Evolutionary conservation across 2,113 vertebrate species (phyloP).

Genomic region (Sinocyclocheilus grahami): DNA sequence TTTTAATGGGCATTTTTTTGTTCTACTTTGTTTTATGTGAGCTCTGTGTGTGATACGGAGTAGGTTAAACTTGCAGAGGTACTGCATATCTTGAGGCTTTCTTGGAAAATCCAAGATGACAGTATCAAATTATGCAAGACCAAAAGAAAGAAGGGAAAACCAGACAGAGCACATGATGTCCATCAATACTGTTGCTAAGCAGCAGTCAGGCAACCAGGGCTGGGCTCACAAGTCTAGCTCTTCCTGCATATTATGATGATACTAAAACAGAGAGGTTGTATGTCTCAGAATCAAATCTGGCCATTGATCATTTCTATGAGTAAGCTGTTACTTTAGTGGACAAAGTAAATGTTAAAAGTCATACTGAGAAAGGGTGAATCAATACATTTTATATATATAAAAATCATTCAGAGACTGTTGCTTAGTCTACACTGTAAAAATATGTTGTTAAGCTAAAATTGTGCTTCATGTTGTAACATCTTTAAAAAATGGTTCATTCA

Average conservation of each 20-base stretch:
- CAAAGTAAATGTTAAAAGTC: background rate
- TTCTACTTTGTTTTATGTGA: background rate
- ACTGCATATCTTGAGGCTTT: background rate
- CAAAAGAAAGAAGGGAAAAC: constrained; percentile 27
- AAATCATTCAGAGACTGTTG: no score
- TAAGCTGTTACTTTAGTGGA: constrained; percentile 7
- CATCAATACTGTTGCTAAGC: constrained; percentile 59
- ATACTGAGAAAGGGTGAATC: background rate
- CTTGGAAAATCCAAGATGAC: constrained; percentile 20
- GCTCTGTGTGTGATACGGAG: no score
- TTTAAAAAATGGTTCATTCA: no score
- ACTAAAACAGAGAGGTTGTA: constrained; percentile 8
- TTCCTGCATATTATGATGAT: constrained; percentile 46
- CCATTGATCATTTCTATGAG: constrained; percentile 8
- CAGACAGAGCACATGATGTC: constrained; percentile 39
- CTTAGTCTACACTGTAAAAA: no score
- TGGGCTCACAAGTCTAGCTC: constrained; percentile 47
- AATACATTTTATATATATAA: background rate
- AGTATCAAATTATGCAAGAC: constrained; percentile 19
- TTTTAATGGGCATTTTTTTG: background rate
- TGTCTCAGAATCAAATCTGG: constrained; percentile 16
- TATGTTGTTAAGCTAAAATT: no score
- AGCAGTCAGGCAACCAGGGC: constrained; percentile 57
- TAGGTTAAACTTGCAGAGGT: background rate
- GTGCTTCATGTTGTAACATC: background rate